phyloP scores from a whole-genome alignment of 2,888 invertebrate genomes.

The Leptopilina myrica region DNA sequence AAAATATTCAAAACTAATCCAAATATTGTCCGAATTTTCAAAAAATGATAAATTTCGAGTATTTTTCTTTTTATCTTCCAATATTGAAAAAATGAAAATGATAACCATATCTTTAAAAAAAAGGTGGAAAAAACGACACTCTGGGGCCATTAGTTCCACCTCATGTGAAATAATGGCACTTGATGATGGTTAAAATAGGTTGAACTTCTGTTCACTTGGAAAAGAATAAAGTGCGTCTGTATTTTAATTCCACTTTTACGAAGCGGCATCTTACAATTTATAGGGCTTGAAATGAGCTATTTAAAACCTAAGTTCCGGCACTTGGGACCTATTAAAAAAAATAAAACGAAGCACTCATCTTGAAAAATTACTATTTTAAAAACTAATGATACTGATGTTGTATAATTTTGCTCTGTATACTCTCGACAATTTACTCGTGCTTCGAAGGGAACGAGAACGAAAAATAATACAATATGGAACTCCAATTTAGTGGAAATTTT shows the following conservation, averaged over 20 bases:
- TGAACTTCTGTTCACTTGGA: conserved; percentile 4
- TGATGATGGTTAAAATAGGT: conserved; percentile 20
- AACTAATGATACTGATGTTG: not conserved
- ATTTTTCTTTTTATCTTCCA: too few species aligned
- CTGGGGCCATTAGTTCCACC: conserved; percentile 24
- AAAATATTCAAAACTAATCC: too few species aligned
- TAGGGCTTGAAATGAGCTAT: conserved; percentile 1
- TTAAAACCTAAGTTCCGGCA: not conserved
- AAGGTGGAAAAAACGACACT: not conserved
- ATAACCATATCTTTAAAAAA: not conserved
- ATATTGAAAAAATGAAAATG: not conserved
- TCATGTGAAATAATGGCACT: conserved; percentile 33
- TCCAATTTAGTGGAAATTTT: too few species aligned
- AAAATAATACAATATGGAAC: too few species aligned
- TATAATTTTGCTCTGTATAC: not conserved
- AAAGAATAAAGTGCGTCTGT: conserved; percentile 24
- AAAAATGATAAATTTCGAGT: too few species aligned
- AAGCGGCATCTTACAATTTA: conserved; percentile 6
- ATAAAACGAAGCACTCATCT: not conserved
- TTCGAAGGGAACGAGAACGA: too few species aligned
- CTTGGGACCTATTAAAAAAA: not conserved
- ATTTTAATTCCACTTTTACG: conserved; percentile 3
- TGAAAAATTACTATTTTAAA: not conserved
- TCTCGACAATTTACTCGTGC: too few species aligned
- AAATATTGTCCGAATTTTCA: too few species aligned